These are phyloP conservation scores for Paelopatides confundens DNA, from an alignment of 53 echinoderm and acorn worm genomes.

Conservation along the genomic window DNA sequence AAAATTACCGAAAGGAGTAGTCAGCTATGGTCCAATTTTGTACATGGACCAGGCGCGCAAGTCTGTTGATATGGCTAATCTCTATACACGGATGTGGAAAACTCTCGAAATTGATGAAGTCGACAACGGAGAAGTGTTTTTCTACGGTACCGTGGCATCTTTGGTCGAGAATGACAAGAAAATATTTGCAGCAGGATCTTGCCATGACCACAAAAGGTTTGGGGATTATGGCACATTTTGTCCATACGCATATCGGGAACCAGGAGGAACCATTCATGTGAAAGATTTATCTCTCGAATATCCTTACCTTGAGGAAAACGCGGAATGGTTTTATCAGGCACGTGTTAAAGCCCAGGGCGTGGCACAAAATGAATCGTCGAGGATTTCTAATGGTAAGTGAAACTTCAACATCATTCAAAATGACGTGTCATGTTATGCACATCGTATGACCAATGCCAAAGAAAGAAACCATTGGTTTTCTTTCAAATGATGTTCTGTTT, in stretches of 20 bases:
- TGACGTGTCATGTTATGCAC: no score
- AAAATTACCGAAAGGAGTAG: slow-evolving; percentile 67
- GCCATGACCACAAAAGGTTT: slow-evolving; percentile 82
- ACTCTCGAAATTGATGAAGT: slow-evolving; percentile 65
- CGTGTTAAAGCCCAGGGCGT: slow-evolving; percentile 78
- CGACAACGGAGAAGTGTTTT: slow-evolving; percentile 85
- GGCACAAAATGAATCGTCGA: slow-evolving; percentile 5
- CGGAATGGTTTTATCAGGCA: slow-evolving; percentile 96
- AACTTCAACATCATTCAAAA: not conserved
- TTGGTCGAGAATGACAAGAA: slow-evolving; percentile 88
- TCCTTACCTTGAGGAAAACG: slow-evolving; percentile 72
- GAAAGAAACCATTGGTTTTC: no score
- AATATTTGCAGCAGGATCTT: slow-evolving; percentile 94
- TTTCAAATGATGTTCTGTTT: no score
- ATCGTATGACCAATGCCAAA: no score
- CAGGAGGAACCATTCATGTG: slow-evolving; percentile 76
- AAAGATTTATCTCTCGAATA: slow-evolving; percentile 93
- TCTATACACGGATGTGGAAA: slow-evolving; percentile 91
- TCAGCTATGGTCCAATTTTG: slow-evolving; percentile 82
- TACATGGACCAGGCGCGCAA: slow-evolving; percentile 85
- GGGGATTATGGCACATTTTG: slow-evolving; percentile 80
- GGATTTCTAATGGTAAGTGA: slow-evolving; percentile 71
- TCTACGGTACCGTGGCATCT: slow-evolving; percentile 88
- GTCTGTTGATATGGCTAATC: slow-evolving; percentile 87
- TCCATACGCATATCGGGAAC: slow-evolving; percentile 87